phyloP scores from a whole-genome alignment of 2,113 vertebrate genomes.

The Chlamydotis undulata region DNA sequence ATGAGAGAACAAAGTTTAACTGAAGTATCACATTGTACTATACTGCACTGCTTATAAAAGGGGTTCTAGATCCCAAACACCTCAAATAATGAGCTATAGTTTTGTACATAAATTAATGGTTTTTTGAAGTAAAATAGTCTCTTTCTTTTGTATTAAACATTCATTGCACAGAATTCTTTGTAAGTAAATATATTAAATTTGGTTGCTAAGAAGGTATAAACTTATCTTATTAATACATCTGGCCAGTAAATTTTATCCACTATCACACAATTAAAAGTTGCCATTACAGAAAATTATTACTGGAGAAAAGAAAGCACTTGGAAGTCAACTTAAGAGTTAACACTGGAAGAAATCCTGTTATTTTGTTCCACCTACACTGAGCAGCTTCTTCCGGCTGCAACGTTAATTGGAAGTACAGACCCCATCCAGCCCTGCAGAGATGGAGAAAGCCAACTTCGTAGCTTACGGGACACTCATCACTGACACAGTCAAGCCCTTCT shows the following conservation, averaged over 20 bases:
- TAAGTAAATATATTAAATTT: slow-evolving; percentile 74
- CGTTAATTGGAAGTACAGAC: slow-evolving; percentile 52
- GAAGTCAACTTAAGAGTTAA: slow-evolving; percentile 47
- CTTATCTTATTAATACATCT: slow-evolving; percentile 40
- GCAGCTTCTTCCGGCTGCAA: slow-evolving; percentile 35
- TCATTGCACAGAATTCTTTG: slow-evolving; percentile 62
- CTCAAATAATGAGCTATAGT: slow-evolving; percentile 38
- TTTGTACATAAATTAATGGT: slow-evolving; percentile 67
- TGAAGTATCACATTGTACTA: slow-evolving; percentile 33
- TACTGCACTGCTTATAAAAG: slow-evolving; percentile 56
- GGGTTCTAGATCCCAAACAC: slow-evolving; percentile 25
- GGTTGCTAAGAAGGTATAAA: slow-evolving; percentile 69
- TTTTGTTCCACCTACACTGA: not conserved
- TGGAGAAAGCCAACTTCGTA: not conserved
- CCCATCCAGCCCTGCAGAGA: slow-evolving; percentile 25
- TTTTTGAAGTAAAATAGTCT: slow-evolving; percentile 69
- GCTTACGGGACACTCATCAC: not conserved
- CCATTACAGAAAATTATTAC: slow-evolving; percentile 32
- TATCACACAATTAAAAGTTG: slow-evolving; percentile 20
- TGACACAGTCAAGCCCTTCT: not conserved
- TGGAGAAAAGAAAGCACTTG: slow-evolving; percentile 49
- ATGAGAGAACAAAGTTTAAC: slow-evolving; percentile 38
- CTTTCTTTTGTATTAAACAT: slow-evolving; percentile 60
- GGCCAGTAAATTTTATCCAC: slow-evolving; percentile 40
- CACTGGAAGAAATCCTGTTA: slow-evolving; percentile 12